These are phyloP conservation scores for Mesorhabditis belari DNA, from an alignment of 2,888 invertebrate genomes.

Conservation along the genomic window DNA sequence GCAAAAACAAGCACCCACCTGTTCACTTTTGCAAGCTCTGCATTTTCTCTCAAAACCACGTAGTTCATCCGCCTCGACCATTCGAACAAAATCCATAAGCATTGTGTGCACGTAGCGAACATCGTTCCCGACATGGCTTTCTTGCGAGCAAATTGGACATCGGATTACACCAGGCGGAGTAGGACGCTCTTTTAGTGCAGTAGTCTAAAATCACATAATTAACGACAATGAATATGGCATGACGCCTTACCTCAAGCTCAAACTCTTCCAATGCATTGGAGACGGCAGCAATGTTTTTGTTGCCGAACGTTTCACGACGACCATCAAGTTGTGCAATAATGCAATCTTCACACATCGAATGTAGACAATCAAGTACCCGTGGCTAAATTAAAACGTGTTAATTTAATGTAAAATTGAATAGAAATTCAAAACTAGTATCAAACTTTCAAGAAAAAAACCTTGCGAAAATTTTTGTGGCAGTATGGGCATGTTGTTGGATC, in stretches of 20 bases:
- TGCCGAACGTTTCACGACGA: conserved; percentile 12
- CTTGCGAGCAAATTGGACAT: conserved; percentile 68
- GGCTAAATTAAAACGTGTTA: conserved; percentile 62
- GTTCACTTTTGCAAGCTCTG: conserved; percentile 90
- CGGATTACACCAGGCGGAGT: conserved; percentile 49
- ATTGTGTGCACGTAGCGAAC: conserved; percentile 65
- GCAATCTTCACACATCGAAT: conserved; percentile 88
- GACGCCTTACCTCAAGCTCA: conserved; percentile 21
- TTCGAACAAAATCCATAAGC: conserved; percentile 64
- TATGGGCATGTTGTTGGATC: conserved; percentile 41
- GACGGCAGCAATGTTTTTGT: conserved; percentile 11
- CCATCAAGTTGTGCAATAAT: conserved; percentile 57
- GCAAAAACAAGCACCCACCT: conserved; percentile 54
- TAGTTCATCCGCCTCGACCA: conserved; percentile 19
- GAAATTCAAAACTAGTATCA: neutral
- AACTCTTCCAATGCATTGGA: conserved; percentile 19
- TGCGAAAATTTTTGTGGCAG: conserved; percentile 42
- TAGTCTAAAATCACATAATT: neutral
- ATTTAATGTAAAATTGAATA: conserved; percentile 1
- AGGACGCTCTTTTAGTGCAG: conserved; percentile 21
- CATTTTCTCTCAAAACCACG: conserved; percentile 62
- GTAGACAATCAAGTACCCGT: conserved; percentile 82
- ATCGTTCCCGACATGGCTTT: conserved; percentile 49
- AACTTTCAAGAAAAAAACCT: conserved; percentile 17
- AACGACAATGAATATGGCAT: neutral